Conservation (phyloP, 2,113 vertebrate genomes). For the Andinoacara biseriatus region DNA sequence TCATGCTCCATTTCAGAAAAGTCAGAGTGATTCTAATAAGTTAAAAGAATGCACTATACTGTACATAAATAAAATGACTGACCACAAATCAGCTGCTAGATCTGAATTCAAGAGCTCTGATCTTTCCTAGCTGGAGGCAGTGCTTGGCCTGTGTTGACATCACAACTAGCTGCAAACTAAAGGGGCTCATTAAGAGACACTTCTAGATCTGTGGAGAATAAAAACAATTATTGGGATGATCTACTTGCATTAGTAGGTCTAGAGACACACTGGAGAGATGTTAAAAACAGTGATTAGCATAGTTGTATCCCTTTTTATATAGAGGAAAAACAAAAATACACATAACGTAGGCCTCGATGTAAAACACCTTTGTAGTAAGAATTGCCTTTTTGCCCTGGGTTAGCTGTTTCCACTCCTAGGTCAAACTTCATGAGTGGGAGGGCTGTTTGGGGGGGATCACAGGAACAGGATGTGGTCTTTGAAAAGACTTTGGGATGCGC, state of each 20-base stretch:
- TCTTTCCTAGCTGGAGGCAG: not conserved
- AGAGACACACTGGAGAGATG: not conserved
- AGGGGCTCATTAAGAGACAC: not conserved
- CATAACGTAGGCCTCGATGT: not conserved
- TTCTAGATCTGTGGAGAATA: not conserved
- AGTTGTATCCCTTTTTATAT: not conserved
- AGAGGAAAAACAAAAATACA: not conserved
- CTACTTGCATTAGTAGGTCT: not conserved
- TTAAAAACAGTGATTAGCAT: not conserved
- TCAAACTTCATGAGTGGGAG: slow-evolving; percentile 33
- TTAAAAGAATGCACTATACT: not conserved
- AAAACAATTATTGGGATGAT: not conserved
- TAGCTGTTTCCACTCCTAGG: slow-evolving; percentile 37
- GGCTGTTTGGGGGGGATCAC: slow-evolving; percentile 2
- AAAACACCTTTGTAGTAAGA: not conserved
- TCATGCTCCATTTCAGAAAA: not conserved
- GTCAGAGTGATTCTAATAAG: no score
- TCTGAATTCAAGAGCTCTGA: not conserved
- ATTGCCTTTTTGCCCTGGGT: not conserved
- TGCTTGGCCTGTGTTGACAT: not conserved
- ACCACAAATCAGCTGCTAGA: not conserved
- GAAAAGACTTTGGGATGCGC: slow-evolving; percentile 32
- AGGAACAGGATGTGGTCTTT: slow-evolving; percentile 49
- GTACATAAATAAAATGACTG: not conserved
- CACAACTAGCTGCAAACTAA: not conserved